Evolutionary conservation across 2,797 vertebrate species (phyloP).

Genomic region (Luscinia megarhynchos): DNA sequence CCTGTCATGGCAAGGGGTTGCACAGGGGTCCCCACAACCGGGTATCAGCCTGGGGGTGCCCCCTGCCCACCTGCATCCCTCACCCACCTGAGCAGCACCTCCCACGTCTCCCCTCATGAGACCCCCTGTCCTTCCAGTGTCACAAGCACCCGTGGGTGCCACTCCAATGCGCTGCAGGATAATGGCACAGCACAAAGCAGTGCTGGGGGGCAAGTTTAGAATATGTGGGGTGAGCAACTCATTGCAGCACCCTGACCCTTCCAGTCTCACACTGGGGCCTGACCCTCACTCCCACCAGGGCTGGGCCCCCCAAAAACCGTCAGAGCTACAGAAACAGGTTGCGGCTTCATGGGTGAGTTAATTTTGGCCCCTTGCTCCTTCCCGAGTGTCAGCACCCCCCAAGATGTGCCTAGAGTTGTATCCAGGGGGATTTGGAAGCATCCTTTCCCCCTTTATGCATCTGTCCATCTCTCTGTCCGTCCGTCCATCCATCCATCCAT

Average conservation of each 20-base stretch:
- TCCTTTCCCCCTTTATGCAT: neutral
- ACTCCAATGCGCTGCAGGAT: neutral
- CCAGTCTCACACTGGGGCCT: neutral
- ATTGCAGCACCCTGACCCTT: neutral
- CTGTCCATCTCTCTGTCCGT: neutral
- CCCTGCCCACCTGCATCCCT: neutral
- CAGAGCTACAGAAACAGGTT: neutral
- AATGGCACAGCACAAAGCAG: neutral
- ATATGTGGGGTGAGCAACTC: neutral
- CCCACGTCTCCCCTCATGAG: neutral
- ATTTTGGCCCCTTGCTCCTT: neutral
- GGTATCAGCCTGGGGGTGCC: neutral
- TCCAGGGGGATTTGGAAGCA: too few species aligned
- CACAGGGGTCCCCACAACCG: neutral
- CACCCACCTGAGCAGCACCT: neutral
- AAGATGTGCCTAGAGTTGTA: neutral
- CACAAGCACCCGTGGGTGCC: neutral
- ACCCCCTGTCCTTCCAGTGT: neutral
- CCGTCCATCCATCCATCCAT: neutral
- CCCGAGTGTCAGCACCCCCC: too few species aligned
- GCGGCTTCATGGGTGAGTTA: neutral
- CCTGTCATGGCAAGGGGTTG: rapidly evolving
- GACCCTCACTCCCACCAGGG: neutral
- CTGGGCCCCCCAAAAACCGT: rapidly evolving
- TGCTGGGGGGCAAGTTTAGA: rapidly evolving